These are phyloP conservation scores for Eulacestoma nigropectus DNA, from an alignment of 2,113 vertebrate genomes.

Conservation along the genomic window DNA sequence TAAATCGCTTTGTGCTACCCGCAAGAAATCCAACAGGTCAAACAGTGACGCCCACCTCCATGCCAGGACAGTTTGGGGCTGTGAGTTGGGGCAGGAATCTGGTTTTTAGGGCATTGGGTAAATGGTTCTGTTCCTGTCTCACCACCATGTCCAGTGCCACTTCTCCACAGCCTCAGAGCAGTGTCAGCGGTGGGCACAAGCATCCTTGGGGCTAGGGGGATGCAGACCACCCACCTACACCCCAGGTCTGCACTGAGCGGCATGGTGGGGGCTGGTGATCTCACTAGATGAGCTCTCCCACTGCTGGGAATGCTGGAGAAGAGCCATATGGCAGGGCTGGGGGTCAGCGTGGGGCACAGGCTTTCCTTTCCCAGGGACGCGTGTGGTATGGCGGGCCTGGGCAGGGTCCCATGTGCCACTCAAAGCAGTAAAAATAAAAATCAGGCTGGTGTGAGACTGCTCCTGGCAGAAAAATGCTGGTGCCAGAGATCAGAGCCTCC, in stretches of 20 bases:
- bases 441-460: background rate
- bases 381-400: background rate
- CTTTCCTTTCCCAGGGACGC: background rate
- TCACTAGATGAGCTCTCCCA: background rate
- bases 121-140: background rate
- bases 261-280: background rate
- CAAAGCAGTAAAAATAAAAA: background rate
- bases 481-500: background rate
- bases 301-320: background rate
- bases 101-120: background rate
- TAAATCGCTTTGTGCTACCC: background rate
- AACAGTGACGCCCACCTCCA: background rate
- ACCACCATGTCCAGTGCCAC: background rate
- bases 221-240: background rate
- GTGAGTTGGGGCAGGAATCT: background rate
- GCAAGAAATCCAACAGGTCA: background rate
- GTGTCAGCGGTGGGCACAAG: background rate
- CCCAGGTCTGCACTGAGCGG: background rate
- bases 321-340: background rate
- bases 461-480: rapidly evolving
- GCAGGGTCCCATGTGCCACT: background rate
- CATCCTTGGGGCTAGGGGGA: background rate
- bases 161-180: background rate
- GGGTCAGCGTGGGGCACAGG: background rate
- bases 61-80: background rate